Percentiles rank a stretch among this genome's conserved stretches.
phyloP scores from a whole-genome alignment of 2,113 vertebrate species.

The Petroica traversi region DNA sequence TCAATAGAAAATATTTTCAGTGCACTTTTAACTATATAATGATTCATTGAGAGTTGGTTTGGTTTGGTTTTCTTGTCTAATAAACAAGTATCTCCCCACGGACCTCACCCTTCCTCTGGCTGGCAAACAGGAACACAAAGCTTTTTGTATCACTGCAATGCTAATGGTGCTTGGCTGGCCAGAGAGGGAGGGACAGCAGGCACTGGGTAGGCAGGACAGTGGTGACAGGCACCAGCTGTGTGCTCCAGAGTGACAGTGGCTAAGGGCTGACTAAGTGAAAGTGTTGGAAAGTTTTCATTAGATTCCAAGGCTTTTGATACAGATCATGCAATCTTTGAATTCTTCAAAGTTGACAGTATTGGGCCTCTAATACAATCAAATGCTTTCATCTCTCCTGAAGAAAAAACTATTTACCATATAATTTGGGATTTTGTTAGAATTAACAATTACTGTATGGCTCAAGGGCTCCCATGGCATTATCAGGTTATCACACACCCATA shows the following conservation, averaged over 20 bases:
- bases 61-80: constrained; percentile 25
- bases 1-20: constrained; percentile 12
- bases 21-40: constrained; percentile 43
- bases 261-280: background rate
- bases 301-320: background rate
- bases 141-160: background rate
- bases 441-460: background rate
- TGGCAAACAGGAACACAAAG: background rate
- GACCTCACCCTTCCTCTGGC: background rate
- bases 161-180: background rate
- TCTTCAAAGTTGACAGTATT: background rate
- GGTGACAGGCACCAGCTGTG: background rate
- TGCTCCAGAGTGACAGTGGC: background rate
- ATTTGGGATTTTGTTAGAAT: background rate
- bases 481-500: background rate
- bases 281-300: background rate
- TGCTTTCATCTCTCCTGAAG: background rate
- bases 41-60: constrained; percentile 12
- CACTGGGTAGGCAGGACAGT: background rate
- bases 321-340: background rate
- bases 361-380: background rate
- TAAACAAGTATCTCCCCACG: background rate
- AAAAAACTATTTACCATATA: background rate
- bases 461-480: background rate
- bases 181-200: background rate